These are phyloP conservation scores for Plecotus auritus DNA, from an alignment of 2,113 vertebrate species.

Conservation along the genomic window DNA sequence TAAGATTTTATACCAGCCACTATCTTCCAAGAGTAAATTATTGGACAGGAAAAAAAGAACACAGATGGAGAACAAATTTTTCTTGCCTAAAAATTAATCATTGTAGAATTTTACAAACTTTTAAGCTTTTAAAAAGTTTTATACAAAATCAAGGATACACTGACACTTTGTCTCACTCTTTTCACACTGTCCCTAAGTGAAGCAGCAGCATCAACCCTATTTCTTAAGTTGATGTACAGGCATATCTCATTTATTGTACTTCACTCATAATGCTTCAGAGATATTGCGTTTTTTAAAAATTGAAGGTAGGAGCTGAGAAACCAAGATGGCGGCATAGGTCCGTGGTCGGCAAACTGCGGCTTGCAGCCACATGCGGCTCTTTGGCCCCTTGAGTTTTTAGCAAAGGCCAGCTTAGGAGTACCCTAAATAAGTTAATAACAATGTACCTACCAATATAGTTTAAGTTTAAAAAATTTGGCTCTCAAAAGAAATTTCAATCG, in stretches of 20 bases:
- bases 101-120: slow-evolving; percentile 14
- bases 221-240: neutral
- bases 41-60: slow-evolving; percentile 2
- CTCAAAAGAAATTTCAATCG: no score
- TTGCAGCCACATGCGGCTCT: no score
- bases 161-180: slow-evolving; percentile 1
- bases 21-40: slow-evolving; percentile 38
- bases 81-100: slow-evolving; percentile 28
- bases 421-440: no score
- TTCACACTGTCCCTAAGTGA: neutral
- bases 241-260: neutral
- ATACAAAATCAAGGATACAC: slow-evolving; percentile 2
- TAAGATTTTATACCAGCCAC: slow-evolving; percentile 27
- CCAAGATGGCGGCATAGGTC: no score
- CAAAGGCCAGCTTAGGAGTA: no score
- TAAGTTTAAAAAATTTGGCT: no score
- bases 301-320: neutral
- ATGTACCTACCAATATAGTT: no score
- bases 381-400: no score
- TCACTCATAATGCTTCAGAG: neutral
- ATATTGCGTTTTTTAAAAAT: neutral
- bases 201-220: neutral
- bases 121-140: neutral
- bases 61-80: slow-evolving; percentile 14
- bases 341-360: no score